A percentile compares a stretch with the other conserved stretches of the same genome.
These are phyloP conservation scores for Sceliomorpha sp. DNA, from an alignment of 2,888 invertebrate genomes.

Conservation along the genomic window DNA sequence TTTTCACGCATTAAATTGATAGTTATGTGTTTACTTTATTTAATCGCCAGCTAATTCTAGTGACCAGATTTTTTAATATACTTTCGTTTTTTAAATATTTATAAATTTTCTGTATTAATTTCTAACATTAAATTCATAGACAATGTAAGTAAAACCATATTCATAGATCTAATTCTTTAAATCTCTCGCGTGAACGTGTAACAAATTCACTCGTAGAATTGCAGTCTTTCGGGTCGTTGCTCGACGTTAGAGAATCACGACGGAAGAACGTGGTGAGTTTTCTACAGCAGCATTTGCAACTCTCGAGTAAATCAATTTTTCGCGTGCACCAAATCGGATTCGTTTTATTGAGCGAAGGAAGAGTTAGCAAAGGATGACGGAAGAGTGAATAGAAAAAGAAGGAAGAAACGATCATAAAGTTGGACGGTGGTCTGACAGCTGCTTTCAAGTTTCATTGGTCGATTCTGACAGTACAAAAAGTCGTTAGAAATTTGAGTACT, in stretches of 20 bases:
- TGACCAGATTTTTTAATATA: too few relatives aligned
- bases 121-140: too few relatives aligned
- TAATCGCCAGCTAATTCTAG: too few relatives aligned
- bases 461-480: constrained; percentile 8
- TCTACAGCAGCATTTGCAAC: constrained; percentile 57
- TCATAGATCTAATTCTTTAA: constrained; percentile 20
- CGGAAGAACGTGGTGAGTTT: constrained; percentile 26
- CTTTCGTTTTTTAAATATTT: too few relatives aligned
- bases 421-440: constrained; percentile 21
- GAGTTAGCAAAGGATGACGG: constrained; percentile 34
- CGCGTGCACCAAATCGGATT: constrained; percentile 59
- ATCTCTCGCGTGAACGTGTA: constrained; percentile 15
- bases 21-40: too few relatives aligned
- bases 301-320: constrained; percentile 64
- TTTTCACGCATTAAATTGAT: too few relatives aligned
- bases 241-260: constrained; percentile 23
- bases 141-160: constrained; percentile 19
- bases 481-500: constrained; percentile 10
- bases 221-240: constrained; percentile 58
- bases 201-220: constrained; percentile 44
- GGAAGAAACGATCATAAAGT: constrained; percentile 13
- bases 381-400: constrained; percentile 18
- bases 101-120: not conserved
- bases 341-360: constrained; percentile 51
- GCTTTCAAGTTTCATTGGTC: constrained; percentile 9